Percentiles rank a stretch among this genome's conserved stretches.
These are phyloP conservation scores for Odontesthes bonariensis DNA, from an alignment of 2,113 vertebrate species.

Conservation along the genomic window DNA sequence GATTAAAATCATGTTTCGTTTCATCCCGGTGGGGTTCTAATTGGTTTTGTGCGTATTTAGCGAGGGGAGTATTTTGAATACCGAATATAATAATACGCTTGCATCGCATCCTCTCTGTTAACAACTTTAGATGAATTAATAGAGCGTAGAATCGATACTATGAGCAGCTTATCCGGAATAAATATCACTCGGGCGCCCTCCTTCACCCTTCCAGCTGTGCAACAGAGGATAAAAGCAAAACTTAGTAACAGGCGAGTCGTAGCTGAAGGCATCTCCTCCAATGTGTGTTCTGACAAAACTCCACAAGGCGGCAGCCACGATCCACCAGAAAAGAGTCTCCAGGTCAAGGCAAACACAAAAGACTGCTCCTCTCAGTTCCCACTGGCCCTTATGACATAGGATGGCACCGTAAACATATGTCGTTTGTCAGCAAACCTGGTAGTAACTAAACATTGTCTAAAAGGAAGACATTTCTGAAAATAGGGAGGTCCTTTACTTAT, in stretches of 20 bases:
- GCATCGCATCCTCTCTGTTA: slow-evolving; percentile 73
- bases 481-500: not conserved
- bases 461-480: not conserved
- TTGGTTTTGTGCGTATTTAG: slow-evolving; percentile 78
- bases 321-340: slow-evolving; percentile 49
- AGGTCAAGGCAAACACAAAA: slow-evolving; percentile 40
- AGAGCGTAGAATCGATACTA: slow-evolving; percentile 77
- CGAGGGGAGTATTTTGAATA: slow-evolving; percentile 77
- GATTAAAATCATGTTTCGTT: slow-evolving; percentile 82
- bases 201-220: slow-evolving; percentile 50
- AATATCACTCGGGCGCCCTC: slow-evolving; percentile 54
- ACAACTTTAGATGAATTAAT: slow-evolving; percentile 77
- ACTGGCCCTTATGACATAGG: slow-evolving; percentile 34
- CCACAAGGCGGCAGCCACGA: slow-evolving; percentile 76
- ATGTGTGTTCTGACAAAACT: slow-evolving; percentile 22
- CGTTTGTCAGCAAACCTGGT: not conserved
- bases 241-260: slow-evolving; percentile 51
- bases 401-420: not conserved
- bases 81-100: slow-evolving; percentile 80
- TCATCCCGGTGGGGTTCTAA: slow-evolving; percentile 83
- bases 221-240: slow-evolving; percentile 69
- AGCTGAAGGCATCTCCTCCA: slow-evolving; percentile 48
- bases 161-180: slow-evolving; percentile 55
- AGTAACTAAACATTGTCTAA: slow-evolving; percentile 1
- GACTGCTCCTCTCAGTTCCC: slow-evolving; percentile 30